These are phyloP conservation scores for Chionodraco myersi DNA, from an alignment of 2,113 vertebrate genomes.

Conservation along the genomic window DNA sequence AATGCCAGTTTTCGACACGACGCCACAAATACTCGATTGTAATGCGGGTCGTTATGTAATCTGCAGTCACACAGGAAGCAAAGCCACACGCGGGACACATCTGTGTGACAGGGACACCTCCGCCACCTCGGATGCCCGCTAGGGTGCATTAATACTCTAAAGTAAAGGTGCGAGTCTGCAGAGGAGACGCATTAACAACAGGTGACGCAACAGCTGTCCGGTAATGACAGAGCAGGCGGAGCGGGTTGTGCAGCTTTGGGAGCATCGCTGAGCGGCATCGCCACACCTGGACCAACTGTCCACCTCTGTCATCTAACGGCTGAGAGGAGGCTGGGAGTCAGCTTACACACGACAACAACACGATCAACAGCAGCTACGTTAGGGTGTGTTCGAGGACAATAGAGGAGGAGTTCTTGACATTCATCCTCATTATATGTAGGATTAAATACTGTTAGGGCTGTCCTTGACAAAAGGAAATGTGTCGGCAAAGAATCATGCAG, in stretches of 20 bases:
- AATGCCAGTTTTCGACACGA: too few relatives aligned
- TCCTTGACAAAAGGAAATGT: too few relatives aligned
- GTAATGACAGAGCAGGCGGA: constrained; percentile 72
- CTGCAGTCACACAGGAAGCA: not conserved
- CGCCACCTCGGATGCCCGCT: constrained; percentile 26
- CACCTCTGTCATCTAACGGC: constrained; percentile 57
- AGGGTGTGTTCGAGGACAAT: too few relatives aligned
- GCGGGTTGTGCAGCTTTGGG: constrained; percentile 64
- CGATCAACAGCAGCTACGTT: too few relatives aligned
- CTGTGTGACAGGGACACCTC: constrained; percentile 30
- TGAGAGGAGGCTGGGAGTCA: not conserved
- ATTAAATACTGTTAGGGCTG: too few relatives aligned
- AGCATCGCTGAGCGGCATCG: constrained; percentile 52
- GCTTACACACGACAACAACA: not conserved
- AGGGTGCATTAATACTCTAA: constrained; percentile 41
- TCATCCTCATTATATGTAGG: too few relatives aligned
- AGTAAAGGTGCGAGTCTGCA: too few relatives aligned
- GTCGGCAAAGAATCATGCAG: too few relatives aligned
- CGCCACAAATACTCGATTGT: too few relatives aligned
- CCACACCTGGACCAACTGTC: constrained; percentile 73
- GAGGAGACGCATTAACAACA: constrained; percentile 44
- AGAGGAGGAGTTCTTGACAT: too few relatives aligned
- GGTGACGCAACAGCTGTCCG: constrained; percentile 71
- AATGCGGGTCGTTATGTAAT: not conserved
- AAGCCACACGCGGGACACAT: not conserved